Percentiles rank a stretch among this genome's conserved stretches.
These are phyloP conservation scores for Egretta garzetta DNA, from an alignment of 2,113 vertebrate genomes.

Conservation along the genomic window DNA sequence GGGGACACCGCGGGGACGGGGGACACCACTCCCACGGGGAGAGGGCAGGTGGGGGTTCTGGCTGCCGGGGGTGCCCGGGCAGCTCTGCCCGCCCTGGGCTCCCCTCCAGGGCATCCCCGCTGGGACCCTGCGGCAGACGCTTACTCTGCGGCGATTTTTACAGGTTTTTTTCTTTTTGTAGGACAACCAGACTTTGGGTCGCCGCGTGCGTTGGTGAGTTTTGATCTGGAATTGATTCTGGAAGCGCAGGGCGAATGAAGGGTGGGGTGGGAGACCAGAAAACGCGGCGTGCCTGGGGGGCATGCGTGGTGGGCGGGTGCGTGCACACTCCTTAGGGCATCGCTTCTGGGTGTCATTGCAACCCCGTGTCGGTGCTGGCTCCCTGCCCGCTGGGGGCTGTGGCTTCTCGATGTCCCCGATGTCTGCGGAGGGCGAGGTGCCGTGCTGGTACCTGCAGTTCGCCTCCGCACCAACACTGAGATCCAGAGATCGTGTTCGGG, in stretches of 20 bases:
- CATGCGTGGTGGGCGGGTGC: too few species aligned
- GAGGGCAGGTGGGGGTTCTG: not conserved
- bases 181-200: not conserved
- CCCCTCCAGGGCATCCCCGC: not conserved
- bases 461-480: not conserved
- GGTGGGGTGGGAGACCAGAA: not conserved
- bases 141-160: not conserved
- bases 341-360: rapidly evolving
- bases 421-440: not conserved
- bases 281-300: rapidly evolving
- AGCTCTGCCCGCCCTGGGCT: not conserved
- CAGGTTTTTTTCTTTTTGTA: not conserved
- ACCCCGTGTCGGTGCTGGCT: rapidly evolving
- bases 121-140: rapidly evolving
- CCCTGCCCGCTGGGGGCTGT: not conserved
- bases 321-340: rapidly evolving
- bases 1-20: not conserved
- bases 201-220: rapidly evolving
- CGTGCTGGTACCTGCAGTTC: not conserved
- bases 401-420: rapidly evolving
- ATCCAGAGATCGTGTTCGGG: not conserved
- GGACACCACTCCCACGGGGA: not conserved
- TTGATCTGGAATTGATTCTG: not conserved
- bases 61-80: not conserved
- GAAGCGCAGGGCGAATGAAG: not conserved